phyloP scores from a whole-genome alignment of 1,140 invertebrate genomes.

The Drosophila pachea region DNA sequence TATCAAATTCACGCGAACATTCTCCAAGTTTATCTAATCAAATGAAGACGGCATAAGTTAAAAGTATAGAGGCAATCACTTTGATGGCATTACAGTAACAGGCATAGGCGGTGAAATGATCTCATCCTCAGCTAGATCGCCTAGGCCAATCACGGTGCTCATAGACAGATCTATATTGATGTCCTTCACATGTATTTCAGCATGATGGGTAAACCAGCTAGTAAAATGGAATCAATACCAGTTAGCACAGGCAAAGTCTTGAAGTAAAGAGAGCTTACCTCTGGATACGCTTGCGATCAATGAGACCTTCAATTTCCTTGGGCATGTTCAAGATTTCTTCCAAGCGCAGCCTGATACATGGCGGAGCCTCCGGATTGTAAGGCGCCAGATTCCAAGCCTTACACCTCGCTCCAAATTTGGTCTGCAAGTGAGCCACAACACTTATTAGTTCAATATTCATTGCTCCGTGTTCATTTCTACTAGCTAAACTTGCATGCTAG shows the following conservation, averaged over 20 bases:
- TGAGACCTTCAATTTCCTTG: slow-evolving; percentile 51
- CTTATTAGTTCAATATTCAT: slow-evolving; percentile 4
- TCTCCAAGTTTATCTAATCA: slow-evolving; percentile 83
- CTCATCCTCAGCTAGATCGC: slow-evolving; percentile 92
- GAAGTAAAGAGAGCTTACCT: slow-evolving; percentile 36
- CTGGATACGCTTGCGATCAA: slow-evolving; percentile 76
- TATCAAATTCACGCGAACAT: slow-evolving; percentile 84
- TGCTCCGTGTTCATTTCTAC: not conserved
- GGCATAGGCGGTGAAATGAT: slow-evolving; percentile 87
- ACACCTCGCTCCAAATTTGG: slow-evolving; percentile 85
- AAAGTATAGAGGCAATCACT: not conserved
- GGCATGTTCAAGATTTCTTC: slow-evolving; percentile 81
- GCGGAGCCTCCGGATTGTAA: slow-evolving; percentile 80
- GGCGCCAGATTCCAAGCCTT: slow-evolving; percentile 85
- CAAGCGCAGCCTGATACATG: slow-evolving; percentile 82
- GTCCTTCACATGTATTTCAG: slow-evolving; percentile 85
- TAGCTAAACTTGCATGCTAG: slow-evolving; percentile 12
- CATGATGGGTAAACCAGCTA: slow-evolving; percentile 79
- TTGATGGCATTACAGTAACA: slow-evolving; percentile 82
- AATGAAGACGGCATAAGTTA: slow-evolving; percentile 47
- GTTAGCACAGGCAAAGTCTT: not conserved
- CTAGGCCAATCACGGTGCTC: slow-evolving; percentile 88
- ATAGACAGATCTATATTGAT: slow-evolving; percentile 86
- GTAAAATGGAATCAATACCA: not conserved
- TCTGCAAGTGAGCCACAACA: slow-evolving; percentile 79